Conservation (phyloP, 2,797 vertebrate genomes). For the Prionace glauca region DNA sequence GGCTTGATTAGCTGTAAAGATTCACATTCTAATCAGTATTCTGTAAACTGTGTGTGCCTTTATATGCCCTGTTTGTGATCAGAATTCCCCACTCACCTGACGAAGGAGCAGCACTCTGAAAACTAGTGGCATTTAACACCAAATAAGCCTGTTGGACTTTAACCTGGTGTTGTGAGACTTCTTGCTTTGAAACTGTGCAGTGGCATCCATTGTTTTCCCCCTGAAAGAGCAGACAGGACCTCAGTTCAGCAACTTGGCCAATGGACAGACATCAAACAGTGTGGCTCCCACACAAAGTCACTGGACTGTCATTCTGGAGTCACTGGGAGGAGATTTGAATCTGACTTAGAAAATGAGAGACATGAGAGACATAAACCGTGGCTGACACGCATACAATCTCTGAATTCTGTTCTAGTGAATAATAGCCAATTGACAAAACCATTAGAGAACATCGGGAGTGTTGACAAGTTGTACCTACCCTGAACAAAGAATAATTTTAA, state of each 20-base stretch:
- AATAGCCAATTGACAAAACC: neutral
- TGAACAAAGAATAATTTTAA: neutral
- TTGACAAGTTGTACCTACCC: neutral
- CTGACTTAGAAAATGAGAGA: neutral
- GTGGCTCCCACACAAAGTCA: neutral
- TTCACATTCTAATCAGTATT: too few species aligned
- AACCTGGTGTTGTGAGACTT: too few species aligned
- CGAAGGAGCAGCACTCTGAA: too few species aligned
- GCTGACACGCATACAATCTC: neutral
- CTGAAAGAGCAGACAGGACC: neutral
- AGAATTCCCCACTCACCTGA: too few species aligned
- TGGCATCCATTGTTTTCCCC: neutral
- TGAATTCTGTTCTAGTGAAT: neutral
- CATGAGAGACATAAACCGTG: too few species aligned
- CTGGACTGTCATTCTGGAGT: neutral
- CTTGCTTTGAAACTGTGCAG: neutral
- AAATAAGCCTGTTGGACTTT: too few species aligned
- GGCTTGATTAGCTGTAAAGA: too few species aligned
- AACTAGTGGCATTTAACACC: too few species aligned
- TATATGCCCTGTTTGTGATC: too few species aligned
- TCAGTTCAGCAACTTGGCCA: neutral
- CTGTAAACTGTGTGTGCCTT: too few species aligned
- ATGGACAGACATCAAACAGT: neutral
- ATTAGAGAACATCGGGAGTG: neutral
- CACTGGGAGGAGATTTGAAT: neutral